Conservation (phyloP, 2,113 vertebrate species). For the Athene noctua region DNA sequence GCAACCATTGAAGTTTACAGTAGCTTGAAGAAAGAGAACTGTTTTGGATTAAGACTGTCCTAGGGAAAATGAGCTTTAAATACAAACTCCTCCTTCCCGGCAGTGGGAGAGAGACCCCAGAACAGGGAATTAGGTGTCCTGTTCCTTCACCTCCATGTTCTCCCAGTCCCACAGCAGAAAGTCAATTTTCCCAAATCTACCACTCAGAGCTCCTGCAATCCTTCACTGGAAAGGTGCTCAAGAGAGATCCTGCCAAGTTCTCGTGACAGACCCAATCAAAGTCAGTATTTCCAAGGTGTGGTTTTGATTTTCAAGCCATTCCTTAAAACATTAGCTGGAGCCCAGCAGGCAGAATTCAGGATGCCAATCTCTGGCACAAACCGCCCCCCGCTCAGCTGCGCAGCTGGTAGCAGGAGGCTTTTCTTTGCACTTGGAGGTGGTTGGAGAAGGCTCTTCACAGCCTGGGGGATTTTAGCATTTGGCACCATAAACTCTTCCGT, state of each 20-base stretch:
- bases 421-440: neutral
- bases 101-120: neutral
- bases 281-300: neutral
- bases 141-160: neutral
- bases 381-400: neutral
- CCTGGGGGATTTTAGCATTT: neutral
- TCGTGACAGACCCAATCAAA: neutral
- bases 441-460: neutral
- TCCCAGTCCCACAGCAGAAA: neutral
- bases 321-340: neutral
- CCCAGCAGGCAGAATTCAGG: neutral
- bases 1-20: neutral
- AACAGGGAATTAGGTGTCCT: conserved; percentile 12
- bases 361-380: neutral
- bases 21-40: neutral
- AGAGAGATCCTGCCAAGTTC: accelerated
- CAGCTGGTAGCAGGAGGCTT: neutral
- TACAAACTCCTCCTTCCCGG: neutral
- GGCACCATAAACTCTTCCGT: neutral
- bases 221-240: neutral
- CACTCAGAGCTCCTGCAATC: neutral
- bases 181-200: neutral
- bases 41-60: neutral
- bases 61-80: neutral
- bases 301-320: neutral